A percentile compares a stretch with the other conserved stretches of the same genome.
phyloP scores from a whole-genome alignment of 2,797 vertebrate genomes.

The Luscinia luscinia region DNA sequence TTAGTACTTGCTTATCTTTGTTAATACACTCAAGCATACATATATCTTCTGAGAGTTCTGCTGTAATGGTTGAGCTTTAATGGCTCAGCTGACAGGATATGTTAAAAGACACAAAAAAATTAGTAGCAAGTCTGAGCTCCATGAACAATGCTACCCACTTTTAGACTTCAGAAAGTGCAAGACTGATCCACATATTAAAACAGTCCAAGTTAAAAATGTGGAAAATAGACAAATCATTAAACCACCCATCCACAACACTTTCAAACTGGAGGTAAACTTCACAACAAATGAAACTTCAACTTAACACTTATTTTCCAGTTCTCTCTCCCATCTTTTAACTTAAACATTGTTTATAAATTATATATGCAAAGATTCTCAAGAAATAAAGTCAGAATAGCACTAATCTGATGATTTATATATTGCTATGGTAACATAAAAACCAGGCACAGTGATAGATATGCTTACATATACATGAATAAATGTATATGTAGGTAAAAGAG shows the following conservation, averaged over 20 bases:
- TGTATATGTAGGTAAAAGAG: neutral
- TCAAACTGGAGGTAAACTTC: neutral
- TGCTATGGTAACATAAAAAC: neutral
- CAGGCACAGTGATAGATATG: neutral
- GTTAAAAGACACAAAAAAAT: neutral
- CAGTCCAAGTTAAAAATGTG: neutral
- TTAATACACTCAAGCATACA: neutral
- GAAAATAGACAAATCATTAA: neutral
- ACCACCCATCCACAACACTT: accelerated
- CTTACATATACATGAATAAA: neutral
- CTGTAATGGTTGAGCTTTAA: constrained; percentile 7
- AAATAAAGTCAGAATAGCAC: neutral
- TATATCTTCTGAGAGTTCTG: neutral
- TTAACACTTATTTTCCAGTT: neutral
- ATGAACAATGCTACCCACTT: neutral
- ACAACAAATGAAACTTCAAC: neutral
- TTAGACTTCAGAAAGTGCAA: neutral
- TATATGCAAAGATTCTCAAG: neutral
- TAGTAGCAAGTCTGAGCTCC: neutral
- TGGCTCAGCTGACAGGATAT: neutral
- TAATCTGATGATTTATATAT: neutral
- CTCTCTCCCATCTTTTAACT: neutral
- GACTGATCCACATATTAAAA: neutral
- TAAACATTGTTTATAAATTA: neutral
- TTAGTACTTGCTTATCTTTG: constrained; percentile 25